Evolutionary conservation across 2,797 vertebrate species (phyloP), one percentile per base, ranked within the genome.

Genomic region (Pelobates cultripes): DNA sequence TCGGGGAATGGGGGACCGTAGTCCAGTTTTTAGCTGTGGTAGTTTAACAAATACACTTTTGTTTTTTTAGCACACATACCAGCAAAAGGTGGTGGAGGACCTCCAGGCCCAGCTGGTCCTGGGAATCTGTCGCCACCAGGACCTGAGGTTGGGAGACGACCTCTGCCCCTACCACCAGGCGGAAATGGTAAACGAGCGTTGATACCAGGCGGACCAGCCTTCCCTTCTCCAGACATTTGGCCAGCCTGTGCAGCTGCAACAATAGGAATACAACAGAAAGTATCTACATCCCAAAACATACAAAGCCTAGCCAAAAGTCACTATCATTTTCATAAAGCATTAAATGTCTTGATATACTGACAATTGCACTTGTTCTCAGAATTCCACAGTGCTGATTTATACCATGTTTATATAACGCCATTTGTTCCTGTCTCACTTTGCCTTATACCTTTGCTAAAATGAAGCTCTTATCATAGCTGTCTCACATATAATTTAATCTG

Each of bases 141-240:
- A 85, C 96, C 95, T 28, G 96, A 94, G 80, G 96, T 96, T 42
- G 97, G 98, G 87, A 98, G 99, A 84, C 98, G 96, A 10, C 47
- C 47, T 87, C 97, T 94, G 77, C 97, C 97, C 88, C 97, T 94
- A 71, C 96, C 94, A 90, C 92, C 96, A 88, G 96, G 95, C 73
- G 97, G 96, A 88, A 99, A 99, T 75, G 96, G 94, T 84, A 95
- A 94, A 42, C 97, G 93, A 73, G 91, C 95, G 83, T 96, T 94
- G 77, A 94, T 91, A 66, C 98, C 97, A 51, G 98, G 98, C 75
- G 98, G 98, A 28, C 98, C 98, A 81, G 98, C 98, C 93, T 99
- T 99, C 73, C 98, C 98, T 91, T 99, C 98, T 43, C 98, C 98
- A 75, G 98, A 99, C 98, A 99, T 99, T 86, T 99, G 98, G 15